These are phyloP conservation scores for Apocheima hispidaria DNA, from an alignment of 2,888 invertebrate genomes.

Conservation along the genomic window DNA sequence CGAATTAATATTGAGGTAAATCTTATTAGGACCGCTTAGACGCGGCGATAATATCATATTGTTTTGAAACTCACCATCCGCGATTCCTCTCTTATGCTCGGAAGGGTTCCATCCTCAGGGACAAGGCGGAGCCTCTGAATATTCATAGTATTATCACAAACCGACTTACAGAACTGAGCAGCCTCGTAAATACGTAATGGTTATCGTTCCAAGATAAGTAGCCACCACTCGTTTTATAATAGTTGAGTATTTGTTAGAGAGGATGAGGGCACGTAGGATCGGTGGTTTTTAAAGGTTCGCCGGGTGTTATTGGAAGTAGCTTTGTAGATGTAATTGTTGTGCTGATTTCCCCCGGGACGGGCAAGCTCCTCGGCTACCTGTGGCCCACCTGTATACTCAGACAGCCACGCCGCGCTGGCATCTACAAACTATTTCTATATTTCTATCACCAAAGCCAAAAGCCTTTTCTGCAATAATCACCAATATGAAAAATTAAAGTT, in stretches of 20 bases:
- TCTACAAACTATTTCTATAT: slow-evolving; percentile 39
- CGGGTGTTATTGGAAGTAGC: slow-evolving; percentile 76
- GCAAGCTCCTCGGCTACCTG: slow-evolving; percentile 64
- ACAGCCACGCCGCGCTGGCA: slow-evolving; percentile 53
- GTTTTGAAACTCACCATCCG: slow-evolving; percentile 83
- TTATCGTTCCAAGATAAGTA: slow-evolving; percentile 66
- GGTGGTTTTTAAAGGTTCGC: slow-evolving; percentile 69
- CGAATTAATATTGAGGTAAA: slow-evolving; percentile 85
- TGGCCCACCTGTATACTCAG: slow-evolving; percentile 48
- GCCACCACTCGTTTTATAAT: slow-evolving; percentile 55
- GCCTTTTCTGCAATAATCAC: too few species aligned
- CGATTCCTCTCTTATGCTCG: slow-evolving; percentile 81
- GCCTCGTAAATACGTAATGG: slow-evolving; percentile 74
- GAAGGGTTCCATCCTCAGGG: slow-evolving; percentile 81
- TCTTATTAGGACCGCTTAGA: slow-evolving; percentile 85
- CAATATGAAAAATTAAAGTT: too few species aligned
- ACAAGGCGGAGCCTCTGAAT: slow-evolving; percentile 76
- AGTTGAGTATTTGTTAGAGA: slow-evolving; percentile 48
- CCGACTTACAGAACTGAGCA: slow-evolving; percentile 78
- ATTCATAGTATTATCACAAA: slow-evolving; percentile 83
- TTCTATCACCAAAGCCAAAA: too few species aligned
- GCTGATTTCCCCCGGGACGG: slow-evolving; percentile 80
- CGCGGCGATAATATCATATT: slow-evolving; percentile 84
- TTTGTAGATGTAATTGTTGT: slow-evolving; percentile 82
- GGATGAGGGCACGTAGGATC: slow-evolving; percentile 53